These are phyloP conservation scores for Julus scanicus DNA, from an alignment of 2,888 invertebrate species.

Conservation along the genomic window DNA sequence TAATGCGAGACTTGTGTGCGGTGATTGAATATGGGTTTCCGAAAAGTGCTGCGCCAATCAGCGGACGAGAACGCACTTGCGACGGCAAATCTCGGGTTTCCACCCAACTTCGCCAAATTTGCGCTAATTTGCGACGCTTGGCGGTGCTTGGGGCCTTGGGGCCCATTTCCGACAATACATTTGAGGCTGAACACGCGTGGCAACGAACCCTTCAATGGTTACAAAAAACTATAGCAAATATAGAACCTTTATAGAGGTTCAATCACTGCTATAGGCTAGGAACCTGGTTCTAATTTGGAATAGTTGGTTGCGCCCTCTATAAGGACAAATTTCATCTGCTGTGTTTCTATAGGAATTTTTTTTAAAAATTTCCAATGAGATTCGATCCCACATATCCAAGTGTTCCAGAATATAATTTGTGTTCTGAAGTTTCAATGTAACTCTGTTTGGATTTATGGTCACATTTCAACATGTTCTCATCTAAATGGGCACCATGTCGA, in stretches of 20 bases:
- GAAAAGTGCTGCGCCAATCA: neutral
- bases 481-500: no score
- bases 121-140: neutral
- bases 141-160: neutral
- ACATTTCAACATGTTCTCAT: neutral
- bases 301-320: no score
- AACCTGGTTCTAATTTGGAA: no score
- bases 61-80: neutral
- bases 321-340: no score
- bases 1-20: neutral
- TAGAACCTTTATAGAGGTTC: no score
- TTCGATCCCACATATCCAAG: no score
- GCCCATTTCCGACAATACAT: neutral
- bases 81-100: neutral
- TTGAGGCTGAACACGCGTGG: neutral
- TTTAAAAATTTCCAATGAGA: no score
- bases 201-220: neutral
- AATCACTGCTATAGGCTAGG: no score
- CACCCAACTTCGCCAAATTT: no score
- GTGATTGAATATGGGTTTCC: slow-evolving; percentile 7
- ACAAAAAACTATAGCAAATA: no score
- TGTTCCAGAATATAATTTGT: no score
- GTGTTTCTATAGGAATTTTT: no score
- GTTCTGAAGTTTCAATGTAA: neutral
- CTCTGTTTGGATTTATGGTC: slow-evolving; percentile 1